phyloP scores from a whole-genome alignment of 2,797 vertebrate species.

The Iguana delicatissima region DNA sequence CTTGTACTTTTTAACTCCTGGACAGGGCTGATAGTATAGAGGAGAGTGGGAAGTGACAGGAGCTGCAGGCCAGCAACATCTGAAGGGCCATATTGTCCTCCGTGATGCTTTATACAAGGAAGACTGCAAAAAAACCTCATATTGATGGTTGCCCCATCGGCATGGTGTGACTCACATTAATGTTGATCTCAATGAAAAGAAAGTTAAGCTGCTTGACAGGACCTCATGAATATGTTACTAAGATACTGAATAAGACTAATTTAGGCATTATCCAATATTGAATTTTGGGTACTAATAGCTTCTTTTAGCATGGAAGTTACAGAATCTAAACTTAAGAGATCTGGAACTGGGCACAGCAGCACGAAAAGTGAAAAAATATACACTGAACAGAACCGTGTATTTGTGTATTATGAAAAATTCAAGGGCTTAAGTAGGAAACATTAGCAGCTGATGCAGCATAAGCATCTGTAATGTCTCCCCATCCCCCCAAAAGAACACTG shows the following conservation, averaged over 20 bases:
- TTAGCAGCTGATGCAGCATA: not conserved
- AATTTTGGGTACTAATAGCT: not conserved
- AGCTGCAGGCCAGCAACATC: not conserved
- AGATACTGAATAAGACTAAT: conserved; percentile 5
- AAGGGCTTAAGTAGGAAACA: not conserved
- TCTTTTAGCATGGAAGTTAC: not conserved
- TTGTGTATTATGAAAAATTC: not conserved
- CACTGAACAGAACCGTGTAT: not conserved
- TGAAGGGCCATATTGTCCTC: not conserved
- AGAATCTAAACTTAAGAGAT: not conserved
- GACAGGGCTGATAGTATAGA: not conserved
- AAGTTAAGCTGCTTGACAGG: not conserved
- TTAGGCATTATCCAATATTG: not conserved
- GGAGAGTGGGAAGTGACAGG: not conserved
- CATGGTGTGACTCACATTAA: not conserved
- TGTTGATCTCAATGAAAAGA: not conserved
- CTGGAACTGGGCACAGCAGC: not conserved
- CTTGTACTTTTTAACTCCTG: not conserved
- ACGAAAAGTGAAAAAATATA: not conserved
- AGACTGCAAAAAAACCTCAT: not conserved
- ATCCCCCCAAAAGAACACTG: not conserved
- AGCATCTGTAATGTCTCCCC: not conserved
- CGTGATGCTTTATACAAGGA: not conserved
- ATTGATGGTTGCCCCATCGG: not conserved
- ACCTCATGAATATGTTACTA: not conserved